Conservation (phyloP, 2,797 vertebrate species). For the Paguma larvata region DNA sequence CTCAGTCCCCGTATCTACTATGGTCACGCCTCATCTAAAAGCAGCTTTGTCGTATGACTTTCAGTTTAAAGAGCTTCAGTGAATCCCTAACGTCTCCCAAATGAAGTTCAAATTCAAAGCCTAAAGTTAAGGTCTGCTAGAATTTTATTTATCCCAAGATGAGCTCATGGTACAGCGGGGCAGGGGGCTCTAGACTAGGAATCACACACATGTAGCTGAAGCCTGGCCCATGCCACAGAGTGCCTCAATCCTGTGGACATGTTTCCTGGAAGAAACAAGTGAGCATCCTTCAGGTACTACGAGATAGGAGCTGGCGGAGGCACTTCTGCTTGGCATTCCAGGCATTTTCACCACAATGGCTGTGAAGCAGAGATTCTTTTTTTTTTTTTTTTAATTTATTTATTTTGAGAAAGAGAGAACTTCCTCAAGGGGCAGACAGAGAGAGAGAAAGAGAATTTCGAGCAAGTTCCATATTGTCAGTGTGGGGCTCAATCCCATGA, state of each 20-base stretch:
- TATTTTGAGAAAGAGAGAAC: too few species aligned
- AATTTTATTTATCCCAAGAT: background rate
- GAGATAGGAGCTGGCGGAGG: background rate
- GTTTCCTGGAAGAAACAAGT: background rate
- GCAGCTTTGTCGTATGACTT: background rate
- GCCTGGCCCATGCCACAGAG: background rate
- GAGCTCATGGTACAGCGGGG: background rate
- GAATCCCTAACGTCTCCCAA: background rate
- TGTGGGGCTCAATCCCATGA: too few species aligned
- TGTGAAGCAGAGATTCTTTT: background rate
- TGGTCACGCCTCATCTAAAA: background rate
- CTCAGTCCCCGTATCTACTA: background rate
- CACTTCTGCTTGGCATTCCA: background rate
- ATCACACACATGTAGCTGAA: background rate
- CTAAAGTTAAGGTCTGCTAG: background rate
- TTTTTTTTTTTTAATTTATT: too few species aligned
- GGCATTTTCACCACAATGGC: background rate
- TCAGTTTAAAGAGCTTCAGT: background rate
- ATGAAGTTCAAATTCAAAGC: background rate
- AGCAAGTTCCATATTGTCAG: too few species aligned
- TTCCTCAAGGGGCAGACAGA: too few species aligned
- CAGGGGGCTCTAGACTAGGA: background rate
- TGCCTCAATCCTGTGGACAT: background rate
- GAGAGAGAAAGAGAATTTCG: too few species aligned
- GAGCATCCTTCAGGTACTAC: background rate